A percentile compares a stretch with the other conserved stretches of the same genome.
phyloP scores from a whole-genome alignment of 2,888 invertebrate species.

The Trimorus sp. region DNA sequence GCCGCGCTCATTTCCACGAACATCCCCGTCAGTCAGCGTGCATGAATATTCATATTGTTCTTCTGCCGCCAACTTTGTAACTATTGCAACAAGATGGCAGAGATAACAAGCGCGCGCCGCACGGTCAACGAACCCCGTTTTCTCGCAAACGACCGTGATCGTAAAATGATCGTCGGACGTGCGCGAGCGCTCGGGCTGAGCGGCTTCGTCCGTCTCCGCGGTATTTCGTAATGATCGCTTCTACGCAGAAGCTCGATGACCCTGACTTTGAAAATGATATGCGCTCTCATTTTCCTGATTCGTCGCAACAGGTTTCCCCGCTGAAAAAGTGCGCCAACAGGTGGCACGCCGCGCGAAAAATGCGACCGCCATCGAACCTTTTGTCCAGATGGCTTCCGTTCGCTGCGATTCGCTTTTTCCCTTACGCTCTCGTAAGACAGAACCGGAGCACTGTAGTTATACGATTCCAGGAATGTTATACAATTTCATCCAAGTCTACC shows the following conservation, averaged over 20 bases:
- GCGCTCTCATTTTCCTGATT: slow-evolving; percentile 66
- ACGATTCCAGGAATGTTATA: too few species aligned
- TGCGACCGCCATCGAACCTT: slow-evolving; percentile 13
- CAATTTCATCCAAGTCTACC: too few species aligned
- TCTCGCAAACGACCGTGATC: slow-evolving; percentile 60
- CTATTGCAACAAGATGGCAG: slow-evolving; percentile 49
- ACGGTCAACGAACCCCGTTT: slow-evolving; percentile 60
- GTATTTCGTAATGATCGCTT: slow-evolving; percentile 59
- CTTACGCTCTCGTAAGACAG: too few species aligned
- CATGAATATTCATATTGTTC: slow-evolving; percentile 55
- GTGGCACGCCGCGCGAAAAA: slow-evolving; percentile 44
- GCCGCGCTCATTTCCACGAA: slow-evolving; percentile 21
- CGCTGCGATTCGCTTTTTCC: too few species aligned
- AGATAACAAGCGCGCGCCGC: slow-evolving; percentile 52
- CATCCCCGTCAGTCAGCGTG: slow-evolving; percentile 36
- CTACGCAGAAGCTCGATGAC: slow-evolving; percentile 62
- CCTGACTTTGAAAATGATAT: slow-evolving; percentile 70
- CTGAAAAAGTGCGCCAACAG: slow-evolving; percentile 56
- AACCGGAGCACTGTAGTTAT: too few species aligned
- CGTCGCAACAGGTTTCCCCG: slow-evolving; percentile 60
- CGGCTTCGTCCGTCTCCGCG: slow-evolving; percentile 51
- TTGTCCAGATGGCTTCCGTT: too few species aligned
- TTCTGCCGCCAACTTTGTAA: slow-evolving; percentile 48
- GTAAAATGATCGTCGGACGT: slow-evolving; percentile 58
- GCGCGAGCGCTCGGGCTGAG: slow-evolving; percentile 37